A percentile compares a stretch with the other conserved stretches of the same genome.
phyloP scores from a whole-genome alignment of 2,888 invertebrate species.

The Tetropium fuscum region DNA sequence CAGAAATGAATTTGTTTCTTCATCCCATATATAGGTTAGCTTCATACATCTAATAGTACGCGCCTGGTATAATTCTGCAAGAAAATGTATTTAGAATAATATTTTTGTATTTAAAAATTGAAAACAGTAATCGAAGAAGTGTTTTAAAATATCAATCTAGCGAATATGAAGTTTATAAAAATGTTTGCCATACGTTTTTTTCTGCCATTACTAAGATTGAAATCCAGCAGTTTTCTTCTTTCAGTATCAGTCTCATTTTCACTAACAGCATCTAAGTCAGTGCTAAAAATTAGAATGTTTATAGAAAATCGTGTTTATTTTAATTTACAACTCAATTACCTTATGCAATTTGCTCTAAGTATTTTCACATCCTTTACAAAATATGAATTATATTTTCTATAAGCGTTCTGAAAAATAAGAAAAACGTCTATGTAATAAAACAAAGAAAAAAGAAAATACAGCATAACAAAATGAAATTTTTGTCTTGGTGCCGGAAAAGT shows the following conservation, averaged over 20 bases:
- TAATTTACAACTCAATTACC: conserved; percentile 59
- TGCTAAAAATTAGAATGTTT: conserved; percentile 2
- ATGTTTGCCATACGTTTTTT: conserved; percentile 49
- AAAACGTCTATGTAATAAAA: no score
- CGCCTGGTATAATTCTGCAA: conserved; percentile 61
- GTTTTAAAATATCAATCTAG: no score
- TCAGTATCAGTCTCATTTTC: conserved; percentile 4
- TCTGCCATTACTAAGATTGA: conserved; percentile 50
- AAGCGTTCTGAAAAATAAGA: conserved; percentile 78
- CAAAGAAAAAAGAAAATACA: no score
- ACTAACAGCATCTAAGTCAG: not conserved
- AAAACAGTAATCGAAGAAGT: no score
- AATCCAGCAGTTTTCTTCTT: conserved; percentile 29
- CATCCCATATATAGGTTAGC: conserved; percentile 86
- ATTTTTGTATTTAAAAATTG: no score
- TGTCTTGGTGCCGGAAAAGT: no score
- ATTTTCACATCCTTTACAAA: conserved; percentile 74
- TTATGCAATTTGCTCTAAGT: conserved; percentile 66
- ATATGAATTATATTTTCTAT: conserved; percentile 79
- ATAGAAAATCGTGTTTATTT: not conserved
- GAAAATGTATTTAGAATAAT: no score
- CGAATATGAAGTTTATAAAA: no score
- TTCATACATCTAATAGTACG: conserved; percentile 86
- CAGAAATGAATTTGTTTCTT: conserved; percentile 73
- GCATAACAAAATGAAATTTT: no score